phyloP scores from a whole-genome alignment of 2,888 invertebrate species.

The Coenonympha arcania region DNA sequence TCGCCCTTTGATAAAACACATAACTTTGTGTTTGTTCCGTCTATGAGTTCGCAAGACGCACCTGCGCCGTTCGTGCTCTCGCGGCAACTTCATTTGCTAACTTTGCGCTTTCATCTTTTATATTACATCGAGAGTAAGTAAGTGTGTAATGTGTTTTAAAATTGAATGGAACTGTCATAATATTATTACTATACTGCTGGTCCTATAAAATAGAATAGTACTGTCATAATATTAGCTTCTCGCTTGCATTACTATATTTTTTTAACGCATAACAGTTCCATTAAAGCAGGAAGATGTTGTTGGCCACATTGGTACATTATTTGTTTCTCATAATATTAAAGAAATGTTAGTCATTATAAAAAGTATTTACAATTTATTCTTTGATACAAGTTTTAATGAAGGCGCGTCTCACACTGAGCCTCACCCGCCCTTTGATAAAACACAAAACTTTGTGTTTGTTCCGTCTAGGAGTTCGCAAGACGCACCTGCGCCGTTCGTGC shows the following conservation, averaged over 20 bases:
- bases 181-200: too few species aligned
- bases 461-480: background rate
- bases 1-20: background rate
- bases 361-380: too few species aligned
- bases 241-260: too few species aligned
- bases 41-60: background rate
- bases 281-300: too few species aligned
- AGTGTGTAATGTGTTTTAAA: too few species aligned
- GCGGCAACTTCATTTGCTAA: background rate
- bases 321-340: too few species aligned
- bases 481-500: background rate
- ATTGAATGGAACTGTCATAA: too few species aligned
- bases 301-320: too few species aligned
- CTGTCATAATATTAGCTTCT: too few species aligned
- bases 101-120: background rate
- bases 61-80: background rate
- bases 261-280: too few species aligned
- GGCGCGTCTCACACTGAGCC: background rate
- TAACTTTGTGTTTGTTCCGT: background rate
- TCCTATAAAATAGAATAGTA: too few species aligned
- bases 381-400: constrained; percentile 2
- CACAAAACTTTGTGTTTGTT: background rate
- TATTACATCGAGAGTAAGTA: background rate
- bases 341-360: too few species aligned
- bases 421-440: background rate